A percentile compares a stretch with the other conserved stretches of the same genome.
phyloP scores from a whole-genome alignment of 2,113 vertebrate genomes.

The Anolis sagrei region DNA sequence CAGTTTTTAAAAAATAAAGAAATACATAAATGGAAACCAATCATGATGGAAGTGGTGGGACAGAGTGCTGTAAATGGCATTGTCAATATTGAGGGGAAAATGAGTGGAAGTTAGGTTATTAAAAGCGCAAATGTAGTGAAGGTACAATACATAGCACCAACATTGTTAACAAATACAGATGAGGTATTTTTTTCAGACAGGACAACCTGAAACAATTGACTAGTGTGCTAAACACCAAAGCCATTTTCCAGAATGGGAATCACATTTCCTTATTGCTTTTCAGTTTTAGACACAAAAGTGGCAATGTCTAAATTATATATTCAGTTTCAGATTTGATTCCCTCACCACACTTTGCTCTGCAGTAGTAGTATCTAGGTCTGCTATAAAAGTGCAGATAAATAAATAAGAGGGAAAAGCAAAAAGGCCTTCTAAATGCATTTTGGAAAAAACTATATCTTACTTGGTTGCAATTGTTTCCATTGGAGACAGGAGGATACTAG shows the following conservation, averaged over 20 bases:
- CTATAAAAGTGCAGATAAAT: not conserved
- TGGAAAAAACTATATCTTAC: not conserved
- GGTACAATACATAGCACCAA: not conserved
- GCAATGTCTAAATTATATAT: not conserved
- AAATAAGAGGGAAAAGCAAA: too few relatives aligned
- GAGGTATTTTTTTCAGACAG: too few relatives aligned
- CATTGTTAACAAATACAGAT: too few relatives aligned
- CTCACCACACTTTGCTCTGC: not conserved
- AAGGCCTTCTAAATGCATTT: not conserved
- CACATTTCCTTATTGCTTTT: not conserved
- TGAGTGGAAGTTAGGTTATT: too few relatives aligned
- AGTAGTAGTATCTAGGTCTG: not conserved
- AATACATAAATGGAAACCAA: too few relatives aligned
- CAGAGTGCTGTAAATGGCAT: too few relatives aligned
- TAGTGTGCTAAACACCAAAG: not conserved
- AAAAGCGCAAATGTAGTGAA: not conserved
- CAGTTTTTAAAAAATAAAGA: too few relatives aligned
- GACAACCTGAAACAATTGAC: too few relatives aligned
- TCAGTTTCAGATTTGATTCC: not conserved
- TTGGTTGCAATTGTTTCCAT: not conserved
- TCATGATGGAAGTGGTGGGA: too few relatives aligned
- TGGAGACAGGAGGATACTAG: not conserved
- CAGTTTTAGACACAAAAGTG: not conserved
- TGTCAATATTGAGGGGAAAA: too few relatives aligned
- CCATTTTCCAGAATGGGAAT: slow-evolving; percentile 29